These are phyloP conservation scores for Tolypeutes matacus DNA, from an alignment of 2,797 vertebrate species.

Conservation along the genomic window DNA sequence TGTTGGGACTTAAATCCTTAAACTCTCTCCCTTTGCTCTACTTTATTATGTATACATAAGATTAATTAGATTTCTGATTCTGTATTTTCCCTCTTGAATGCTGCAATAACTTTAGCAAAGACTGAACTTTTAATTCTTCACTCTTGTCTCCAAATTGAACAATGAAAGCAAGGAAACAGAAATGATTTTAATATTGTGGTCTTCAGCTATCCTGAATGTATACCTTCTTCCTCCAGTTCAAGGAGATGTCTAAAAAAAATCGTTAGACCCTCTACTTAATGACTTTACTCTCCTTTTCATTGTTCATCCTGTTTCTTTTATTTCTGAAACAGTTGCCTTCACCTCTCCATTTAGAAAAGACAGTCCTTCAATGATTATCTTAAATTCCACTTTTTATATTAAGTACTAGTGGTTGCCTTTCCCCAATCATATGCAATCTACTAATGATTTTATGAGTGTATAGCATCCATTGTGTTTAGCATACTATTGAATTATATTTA, in stretches of 20 bases:
- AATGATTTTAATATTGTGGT: not conserved
- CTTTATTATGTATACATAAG: too few relatives aligned
- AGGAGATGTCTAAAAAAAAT: not conserved
- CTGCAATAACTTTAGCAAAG: not conserved
- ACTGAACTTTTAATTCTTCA: not conserved
- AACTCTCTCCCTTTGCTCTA: too few relatives aligned
- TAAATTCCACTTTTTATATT: not conserved
- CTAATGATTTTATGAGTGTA: not conserved
- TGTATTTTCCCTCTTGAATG: too few relatives aligned
- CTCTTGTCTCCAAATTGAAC: not conserved
- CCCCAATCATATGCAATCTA: not conserved
- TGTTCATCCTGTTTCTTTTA: not conserved
- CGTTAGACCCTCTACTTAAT: not conserved
- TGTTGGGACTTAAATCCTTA: not conserved
- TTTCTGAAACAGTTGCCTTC: not conserved
- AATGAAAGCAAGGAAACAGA: not conserved
- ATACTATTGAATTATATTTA: not conserved
- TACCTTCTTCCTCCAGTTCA: not conserved
- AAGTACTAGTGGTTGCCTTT: not conserved
- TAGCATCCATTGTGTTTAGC: rapidly evolving
- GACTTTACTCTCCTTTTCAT: too few relatives aligned
- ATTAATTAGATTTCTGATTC: too few relatives aligned
- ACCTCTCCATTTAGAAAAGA: not conserved
- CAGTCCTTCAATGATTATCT: not conserved
- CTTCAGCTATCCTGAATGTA: not conserved